phyloP scores from a whole-genome alignment of 2,113 vertebrate species.

The Micronycteris hirsuta region DNA sequence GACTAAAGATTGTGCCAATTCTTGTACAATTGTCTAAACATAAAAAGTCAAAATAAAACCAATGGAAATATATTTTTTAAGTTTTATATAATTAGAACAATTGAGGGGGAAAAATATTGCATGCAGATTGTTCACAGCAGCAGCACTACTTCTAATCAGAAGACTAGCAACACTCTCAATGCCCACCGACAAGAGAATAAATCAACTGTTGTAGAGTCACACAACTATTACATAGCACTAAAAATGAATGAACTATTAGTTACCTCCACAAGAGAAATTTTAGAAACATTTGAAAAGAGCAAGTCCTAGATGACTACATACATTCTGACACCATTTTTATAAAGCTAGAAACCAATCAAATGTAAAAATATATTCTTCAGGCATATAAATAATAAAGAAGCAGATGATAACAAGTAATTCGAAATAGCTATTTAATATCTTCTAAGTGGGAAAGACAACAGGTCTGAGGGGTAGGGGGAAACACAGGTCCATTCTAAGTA shows the following conservation, averaged over 20 bases:
- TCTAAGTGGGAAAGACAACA: neutral
- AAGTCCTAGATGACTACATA: neutral
- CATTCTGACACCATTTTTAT: neutral
- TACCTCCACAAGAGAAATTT: neutral
- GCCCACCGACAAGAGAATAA: neutral
- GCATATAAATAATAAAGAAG: neutral
- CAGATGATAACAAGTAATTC: neutral
- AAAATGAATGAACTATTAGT: neutral
- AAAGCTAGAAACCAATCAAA: conserved; percentile 22
- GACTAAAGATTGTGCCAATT: conserved; percentile 36
- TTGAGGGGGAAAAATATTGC: neutral
- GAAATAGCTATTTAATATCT: neutral
- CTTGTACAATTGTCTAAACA: conserved; percentile 8
- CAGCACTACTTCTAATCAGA: neutral
- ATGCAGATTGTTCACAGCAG: neutral
- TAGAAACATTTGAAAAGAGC: neutral
- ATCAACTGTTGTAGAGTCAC: neutral
- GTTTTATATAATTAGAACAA: neutral
- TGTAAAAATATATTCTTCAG: neutral
- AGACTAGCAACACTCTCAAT: neutral
- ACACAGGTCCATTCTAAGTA: neutral
- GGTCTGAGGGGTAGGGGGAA: neutral
- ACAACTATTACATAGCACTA: neutral
- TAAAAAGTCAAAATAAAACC: conserved; percentile 18
- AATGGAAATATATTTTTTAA: conserved; percentile 17